Percentiles rank a stretch among this genome's conserved stretches.
phyloP scores from a whole-genome alignment of 2,888 invertebrate genomes.

The Rotaria sp. region DNA sequence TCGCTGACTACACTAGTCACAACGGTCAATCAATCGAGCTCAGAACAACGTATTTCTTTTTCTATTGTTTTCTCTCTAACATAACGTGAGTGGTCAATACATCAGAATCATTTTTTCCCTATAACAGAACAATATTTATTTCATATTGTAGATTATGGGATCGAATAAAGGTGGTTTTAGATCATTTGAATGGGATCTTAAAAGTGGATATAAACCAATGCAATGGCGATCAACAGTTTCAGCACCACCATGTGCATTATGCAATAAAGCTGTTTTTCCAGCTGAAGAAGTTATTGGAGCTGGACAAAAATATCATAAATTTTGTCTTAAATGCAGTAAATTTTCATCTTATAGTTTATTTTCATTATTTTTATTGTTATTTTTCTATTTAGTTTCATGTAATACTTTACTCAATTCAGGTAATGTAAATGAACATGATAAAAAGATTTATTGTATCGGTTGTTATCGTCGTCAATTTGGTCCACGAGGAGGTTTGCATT shows the following conservation, averaged over 20 bases:
- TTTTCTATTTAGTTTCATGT: neutral
- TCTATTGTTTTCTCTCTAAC: neutral
- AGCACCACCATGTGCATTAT: conserved; percentile 36
- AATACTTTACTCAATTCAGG: conserved; percentile 33
- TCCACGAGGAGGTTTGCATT: conserved; percentile 21
- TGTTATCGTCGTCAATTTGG: conserved; percentile 38
- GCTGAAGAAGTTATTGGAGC: conserved; percentile 39
- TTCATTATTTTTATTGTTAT: neutral
- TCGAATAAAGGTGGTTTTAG: neutral
- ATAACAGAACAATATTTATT: neutral
- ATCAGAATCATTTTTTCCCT: neutral
- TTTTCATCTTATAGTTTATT: neutral
- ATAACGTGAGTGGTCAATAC: neutral
- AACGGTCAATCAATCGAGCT: neutral
- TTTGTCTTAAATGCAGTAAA: conserved; percentile 36
- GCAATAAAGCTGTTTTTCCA: conserved; percentile 33
- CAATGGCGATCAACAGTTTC: neutral
- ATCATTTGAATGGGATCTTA: neutral
- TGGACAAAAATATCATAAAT: conserved; percentile 39
- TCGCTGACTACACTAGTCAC: neutral
- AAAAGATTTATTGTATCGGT: conserved; percentile 32
- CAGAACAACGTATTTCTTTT: neutral
- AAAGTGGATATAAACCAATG: neutral
- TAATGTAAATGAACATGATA: conserved; percentile 37
- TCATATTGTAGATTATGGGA: neutral